A percentile compares a stretch with the other conserved stretches of the same genome.
Conservation (phyloP, 2,888 invertebrate genomes). For the Calliphora vomitoria region DNA sequence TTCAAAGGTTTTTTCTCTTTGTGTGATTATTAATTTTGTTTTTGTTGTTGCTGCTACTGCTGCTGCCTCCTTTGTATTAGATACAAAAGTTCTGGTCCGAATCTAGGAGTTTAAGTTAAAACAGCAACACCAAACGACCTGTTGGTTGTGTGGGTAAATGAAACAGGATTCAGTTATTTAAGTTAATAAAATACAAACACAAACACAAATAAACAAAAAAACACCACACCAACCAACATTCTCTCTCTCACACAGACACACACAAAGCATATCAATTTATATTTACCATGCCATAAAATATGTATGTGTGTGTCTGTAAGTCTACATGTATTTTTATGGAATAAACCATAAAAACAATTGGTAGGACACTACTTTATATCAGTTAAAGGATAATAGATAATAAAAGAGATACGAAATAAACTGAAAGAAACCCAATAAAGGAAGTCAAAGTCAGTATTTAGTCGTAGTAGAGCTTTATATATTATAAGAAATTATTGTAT, state of each 20-base stretch:
- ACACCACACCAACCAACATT: neutral
- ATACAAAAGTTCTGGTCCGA: neutral
- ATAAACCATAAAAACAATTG: conserved; percentile 32
- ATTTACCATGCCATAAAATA: conserved; percentile 27
- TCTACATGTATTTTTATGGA: neutral
- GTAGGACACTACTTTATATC: conserved; percentile 50
- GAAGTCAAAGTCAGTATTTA: neutral
- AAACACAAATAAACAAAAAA: conserved; percentile 1
- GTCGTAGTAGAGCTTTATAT: conserved; percentile 10
- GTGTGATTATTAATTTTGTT: conserved; percentile 65
- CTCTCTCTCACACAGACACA: conserved; percentile 1
- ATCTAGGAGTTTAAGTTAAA: conserved; percentile 1
- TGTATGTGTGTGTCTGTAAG: neutral
- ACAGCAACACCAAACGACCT: conserved; percentile 39
- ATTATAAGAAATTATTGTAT: conserved; percentile 51
- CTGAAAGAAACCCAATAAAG: neutral
- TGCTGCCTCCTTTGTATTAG: conserved; percentile 8
- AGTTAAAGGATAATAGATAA: conserved; percentile 60
- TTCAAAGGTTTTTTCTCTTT: conserved; percentile 38
- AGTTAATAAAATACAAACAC: conserved; percentile 54
- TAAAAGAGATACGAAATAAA: conserved; percentile 3
- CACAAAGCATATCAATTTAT: conserved; percentile 57
- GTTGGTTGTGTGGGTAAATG: conserved; percentile 40
- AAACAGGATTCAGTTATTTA: conserved; percentile 25
- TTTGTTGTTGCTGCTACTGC: conserved; percentile 14